Conservation (phyloP, 2,888 invertebrate genomes). For the Idaea biselata region DNA sequence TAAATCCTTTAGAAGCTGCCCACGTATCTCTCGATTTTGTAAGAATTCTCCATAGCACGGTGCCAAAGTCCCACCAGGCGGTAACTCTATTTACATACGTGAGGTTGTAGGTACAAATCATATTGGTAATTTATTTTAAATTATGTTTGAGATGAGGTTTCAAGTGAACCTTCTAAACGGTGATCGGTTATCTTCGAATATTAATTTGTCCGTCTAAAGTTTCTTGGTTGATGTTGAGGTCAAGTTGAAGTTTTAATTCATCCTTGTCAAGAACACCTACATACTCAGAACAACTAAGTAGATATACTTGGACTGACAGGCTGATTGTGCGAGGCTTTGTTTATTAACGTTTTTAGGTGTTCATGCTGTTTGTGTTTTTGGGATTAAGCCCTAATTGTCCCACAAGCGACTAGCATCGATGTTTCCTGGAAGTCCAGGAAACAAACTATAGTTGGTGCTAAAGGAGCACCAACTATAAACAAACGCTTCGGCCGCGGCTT, state of each 20-base stretch:
- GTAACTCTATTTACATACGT: constrained; percentile 68
- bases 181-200: constrained; percentile 1
- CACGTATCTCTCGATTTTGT: constrained; percentile 18
- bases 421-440: too few species aligned
- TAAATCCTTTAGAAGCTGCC: constrained; percentile 6
- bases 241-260: not conserved
- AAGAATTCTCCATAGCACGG: constrained; percentile 45
- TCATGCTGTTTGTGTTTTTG: too few species aligned
- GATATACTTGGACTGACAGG: not conserved
- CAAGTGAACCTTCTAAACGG: not conserved
- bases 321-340: too few species aligned
- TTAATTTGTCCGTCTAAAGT: not conserved
- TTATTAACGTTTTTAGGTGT: too few species aligned
- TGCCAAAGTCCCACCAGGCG: constrained; percentile 64
- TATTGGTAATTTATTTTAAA: constrained; percentile 31
- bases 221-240: not conserved
- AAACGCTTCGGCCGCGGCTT: too few species aligned
- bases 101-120: constrained; percentile 66
- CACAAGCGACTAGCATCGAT: too few species aligned
- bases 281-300: not conserved
- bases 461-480: too few species aligned
- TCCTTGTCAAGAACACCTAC: not conserved
- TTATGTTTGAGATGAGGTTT: constrained; percentile 12
- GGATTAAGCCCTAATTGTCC: too few species aligned
- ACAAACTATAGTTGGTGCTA: too few species aligned